Evolutionary conservation across 2,888 invertebrate species (phyloP).

Genomic region (Julus scanicus): DNA sequence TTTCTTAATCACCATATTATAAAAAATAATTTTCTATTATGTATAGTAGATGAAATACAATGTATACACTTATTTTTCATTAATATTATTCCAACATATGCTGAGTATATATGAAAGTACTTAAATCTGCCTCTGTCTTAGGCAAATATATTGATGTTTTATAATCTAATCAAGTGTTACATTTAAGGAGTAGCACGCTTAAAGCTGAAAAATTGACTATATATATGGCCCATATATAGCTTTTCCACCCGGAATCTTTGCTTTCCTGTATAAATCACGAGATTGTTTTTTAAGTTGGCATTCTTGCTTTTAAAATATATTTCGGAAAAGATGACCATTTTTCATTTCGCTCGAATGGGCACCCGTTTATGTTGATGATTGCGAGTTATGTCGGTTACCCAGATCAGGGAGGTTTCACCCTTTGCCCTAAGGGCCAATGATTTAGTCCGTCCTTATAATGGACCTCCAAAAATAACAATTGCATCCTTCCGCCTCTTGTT

Average conservation of each 20-base stretch:
- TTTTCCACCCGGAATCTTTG: background rate
- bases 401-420: background rate
- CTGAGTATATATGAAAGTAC: too few relatives aligned
- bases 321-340: background rate
- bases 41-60: too few relatives aligned
- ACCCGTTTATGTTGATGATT: background rate
- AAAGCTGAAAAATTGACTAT: too few relatives aligned
- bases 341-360: background rate
- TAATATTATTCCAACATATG: too few relatives aligned
- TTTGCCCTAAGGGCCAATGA: constrained; percentile 21
- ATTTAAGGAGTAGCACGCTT: too few relatives aligned
- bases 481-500: background rate
- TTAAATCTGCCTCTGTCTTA: too few relatives aligned
- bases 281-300: background rate
- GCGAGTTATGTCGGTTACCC: background rate
- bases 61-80: too few relatives aligned
- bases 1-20: background rate
- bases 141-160: too few relatives aligned
- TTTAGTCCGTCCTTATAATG: background rate
- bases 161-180: too few relatives aligned
- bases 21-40: background rate
- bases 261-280: background rate
- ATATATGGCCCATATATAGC: too few relatives aligned
- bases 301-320: background rate
- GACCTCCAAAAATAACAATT: background rate